These are phyloP conservation scores for Stercorarius parasiticus DNA, from an alignment of 2,113 vertebrate species.

Conservation along the genomic window DNA sequence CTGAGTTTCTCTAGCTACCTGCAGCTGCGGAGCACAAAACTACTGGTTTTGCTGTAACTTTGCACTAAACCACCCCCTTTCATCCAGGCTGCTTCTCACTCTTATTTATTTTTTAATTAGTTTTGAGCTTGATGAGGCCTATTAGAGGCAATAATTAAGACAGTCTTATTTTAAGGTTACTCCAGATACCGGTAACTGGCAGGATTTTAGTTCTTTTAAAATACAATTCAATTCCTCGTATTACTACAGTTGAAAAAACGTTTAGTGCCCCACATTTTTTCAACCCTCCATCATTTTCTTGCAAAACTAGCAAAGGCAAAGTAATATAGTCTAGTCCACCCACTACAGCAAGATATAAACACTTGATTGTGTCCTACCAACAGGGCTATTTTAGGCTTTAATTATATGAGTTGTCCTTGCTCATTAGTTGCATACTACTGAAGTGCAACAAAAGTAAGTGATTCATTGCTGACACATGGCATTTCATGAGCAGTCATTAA, in stretches of 20 bases:
- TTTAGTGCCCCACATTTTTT: neutral
- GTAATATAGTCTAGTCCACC: neutral
- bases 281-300: neutral
- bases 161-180: neutral
- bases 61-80: neutral
- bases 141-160: slow-evolving; percentile 8
- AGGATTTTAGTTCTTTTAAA: neutral
- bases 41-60: neutral
- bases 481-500: slow-evolving; percentile 78
- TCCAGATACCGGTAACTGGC: neutral
- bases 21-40: neutral
- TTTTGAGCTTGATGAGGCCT: neutral
- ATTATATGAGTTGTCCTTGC: slow-evolving; percentile 76
- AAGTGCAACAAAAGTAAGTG: slow-evolving; percentile 76
- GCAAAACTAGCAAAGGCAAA: neutral
- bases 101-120: slow-evolving; percentile 6
- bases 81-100: neutral
- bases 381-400: slow-evolving; percentile 74
- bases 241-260: neutral
- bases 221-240: neutral
- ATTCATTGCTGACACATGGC: slow-evolving; percentile 78
- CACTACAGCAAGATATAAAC: slow-evolving; percentile 35
- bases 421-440: slow-evolving; percentile 71
- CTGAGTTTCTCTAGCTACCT: neutral
- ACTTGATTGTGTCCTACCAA: slow-evolving; percentile 40